A percentile compares a stretch with the other conserved stretches of the same genome.
Evolutionary conservation across 2,113 vertebrate species (phyloP).

Genomic region (Noctilio leporinus): DNA sequence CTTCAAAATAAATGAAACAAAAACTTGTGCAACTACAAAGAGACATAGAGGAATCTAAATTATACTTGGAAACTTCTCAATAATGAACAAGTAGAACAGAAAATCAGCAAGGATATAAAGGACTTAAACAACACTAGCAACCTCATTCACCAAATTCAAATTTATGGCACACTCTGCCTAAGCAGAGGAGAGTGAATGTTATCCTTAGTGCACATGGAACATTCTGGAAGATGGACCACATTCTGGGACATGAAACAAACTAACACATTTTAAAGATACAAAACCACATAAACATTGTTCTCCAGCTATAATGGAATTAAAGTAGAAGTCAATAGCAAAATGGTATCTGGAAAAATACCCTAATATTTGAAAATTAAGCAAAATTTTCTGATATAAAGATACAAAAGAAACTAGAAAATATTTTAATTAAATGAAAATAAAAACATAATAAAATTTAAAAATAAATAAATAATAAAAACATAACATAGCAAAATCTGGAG

Average conservation of each 20-base stretch:
- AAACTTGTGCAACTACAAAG: neutral
- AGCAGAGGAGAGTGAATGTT: neutral
- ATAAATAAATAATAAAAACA: conserved; percentile 9
- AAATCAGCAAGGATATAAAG: neutral
- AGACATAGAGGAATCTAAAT: neutral
- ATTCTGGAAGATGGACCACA: neutral
- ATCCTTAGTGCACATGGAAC: neutral
- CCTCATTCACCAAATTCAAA: neutral
- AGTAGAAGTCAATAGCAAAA: neutral
- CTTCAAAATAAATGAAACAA: neutral
- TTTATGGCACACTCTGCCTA: neutral
- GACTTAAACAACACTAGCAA: neutral
- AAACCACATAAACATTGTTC: neutral
- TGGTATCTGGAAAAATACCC: neutral
- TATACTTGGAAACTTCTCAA: neutral
- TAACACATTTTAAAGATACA: neutral
- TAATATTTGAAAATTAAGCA: neutral
- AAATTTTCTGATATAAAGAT: neutral
- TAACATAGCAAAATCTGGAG: neutral
- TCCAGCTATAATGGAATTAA: neutral
- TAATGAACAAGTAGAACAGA: neutral
- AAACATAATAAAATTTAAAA: neutral
- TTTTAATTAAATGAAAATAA: neutral
- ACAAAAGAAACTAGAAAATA: neutral
- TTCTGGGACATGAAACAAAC: neutral